phyloP scores from a whole-genome alignment of 2,888 invertebrate genomes.

The Heliconius ethilla region DNA sequence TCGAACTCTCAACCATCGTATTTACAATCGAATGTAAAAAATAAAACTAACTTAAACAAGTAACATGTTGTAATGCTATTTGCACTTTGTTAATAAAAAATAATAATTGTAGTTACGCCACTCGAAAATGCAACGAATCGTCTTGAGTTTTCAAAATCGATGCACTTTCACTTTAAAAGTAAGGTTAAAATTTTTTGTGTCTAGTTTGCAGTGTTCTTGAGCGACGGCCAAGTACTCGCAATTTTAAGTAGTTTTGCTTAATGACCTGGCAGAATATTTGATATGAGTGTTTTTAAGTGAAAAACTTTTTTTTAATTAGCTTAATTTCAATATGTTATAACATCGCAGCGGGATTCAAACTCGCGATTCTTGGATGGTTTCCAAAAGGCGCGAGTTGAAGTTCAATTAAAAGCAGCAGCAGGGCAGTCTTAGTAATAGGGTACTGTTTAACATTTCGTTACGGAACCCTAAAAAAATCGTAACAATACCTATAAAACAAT shows the following conservation, averaged over 20 bases:
- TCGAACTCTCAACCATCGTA: neutral
- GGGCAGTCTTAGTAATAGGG: no score
- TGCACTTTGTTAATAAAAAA: neutral
- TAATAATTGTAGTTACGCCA: neutral
- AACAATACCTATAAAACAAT: neutral
- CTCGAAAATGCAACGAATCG: neutral
- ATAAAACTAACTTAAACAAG: neutral
- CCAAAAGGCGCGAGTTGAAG: no score
- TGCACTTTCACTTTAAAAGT: conserved; percentile 14
- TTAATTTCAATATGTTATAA: neutral
- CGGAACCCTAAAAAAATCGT: neutral
- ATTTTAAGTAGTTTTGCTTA: neutral
- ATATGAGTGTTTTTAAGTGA: neutral
- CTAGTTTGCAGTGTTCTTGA: conserved; percentile 17
- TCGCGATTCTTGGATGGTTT: no score
- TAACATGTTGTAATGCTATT: neutral
- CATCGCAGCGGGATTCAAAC: no score
- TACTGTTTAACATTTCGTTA: no score
- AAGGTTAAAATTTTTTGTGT: conserved; percentile 1
- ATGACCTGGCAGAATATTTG: neutral
- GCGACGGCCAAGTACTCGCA: neutral
- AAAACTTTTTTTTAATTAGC: neutral
- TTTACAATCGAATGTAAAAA: neutral
- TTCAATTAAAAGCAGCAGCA: no score
- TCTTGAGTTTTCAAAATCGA: conserved; percentile 6